Percentiles rank a stretch among this genome's conserved stretches.
These are phyloP conservation scores for Drosophila sp. DNA, from an alignment of 1,140 invertebrate species.

Conservation along the genomic window DNA sequence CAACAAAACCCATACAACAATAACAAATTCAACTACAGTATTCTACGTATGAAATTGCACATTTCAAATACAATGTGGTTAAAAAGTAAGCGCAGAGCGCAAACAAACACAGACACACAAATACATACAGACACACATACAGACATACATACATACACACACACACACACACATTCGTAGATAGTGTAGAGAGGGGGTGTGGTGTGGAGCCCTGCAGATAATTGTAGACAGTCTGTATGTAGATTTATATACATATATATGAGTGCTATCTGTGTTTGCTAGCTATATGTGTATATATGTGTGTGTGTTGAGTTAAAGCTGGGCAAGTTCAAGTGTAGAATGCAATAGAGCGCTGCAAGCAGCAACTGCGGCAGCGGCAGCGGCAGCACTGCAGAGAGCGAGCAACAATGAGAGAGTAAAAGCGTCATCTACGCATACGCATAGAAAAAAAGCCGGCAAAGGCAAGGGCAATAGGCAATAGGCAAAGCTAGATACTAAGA, in stretches of 20 bases:
- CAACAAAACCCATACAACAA: conserved; percentile 24
- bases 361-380: conserved; percentile 2
- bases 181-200: not conserved
- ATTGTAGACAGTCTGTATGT: conserved; percentile 49
- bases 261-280: conserved; percentile 20
- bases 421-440: conserved; percentile 66
- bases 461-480: conserved; percentile 55
- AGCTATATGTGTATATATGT: conserved; percentile 26
- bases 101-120: conserved; percentile 55
- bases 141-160: conserved; percentile 2
- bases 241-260: not conserved
- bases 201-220: conserved; percentile 51
- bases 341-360: conserved; percentile 63
- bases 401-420: conserved; percentile 31
- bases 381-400: conserved; percentile 14
- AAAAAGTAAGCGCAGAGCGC: conserved; percentile 72
- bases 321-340: conserved; percentile 82
- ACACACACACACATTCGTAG: not conserved
- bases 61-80: conserved; percentile 81
- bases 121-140: conserved; percentile 1
- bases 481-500: conserved; percentile 10
- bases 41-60: conserved; percentile 75
- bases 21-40: conserved; percentile 35
- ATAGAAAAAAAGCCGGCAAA: conserved; percentile 79
- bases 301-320: conserved; percentile 65